Percentiles rank a stretch among this genome's conserved stretches.
Evolutionary conservation across 1,140 invertebrate species (phyloP).

Genomic region (Magallana ariakensis): DNA sequence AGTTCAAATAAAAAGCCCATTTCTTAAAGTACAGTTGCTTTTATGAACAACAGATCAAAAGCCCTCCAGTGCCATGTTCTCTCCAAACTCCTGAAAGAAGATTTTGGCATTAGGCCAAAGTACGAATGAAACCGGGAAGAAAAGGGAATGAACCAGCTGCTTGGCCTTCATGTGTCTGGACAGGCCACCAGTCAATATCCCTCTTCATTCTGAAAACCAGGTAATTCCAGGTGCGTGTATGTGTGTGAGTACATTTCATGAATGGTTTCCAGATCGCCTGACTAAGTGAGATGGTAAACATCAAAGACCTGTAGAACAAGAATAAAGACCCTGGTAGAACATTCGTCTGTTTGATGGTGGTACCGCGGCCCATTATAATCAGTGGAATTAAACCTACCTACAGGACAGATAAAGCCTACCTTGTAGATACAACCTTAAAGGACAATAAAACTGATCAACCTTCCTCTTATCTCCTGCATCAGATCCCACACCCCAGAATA

Average conservation of each 20-base stretch:
- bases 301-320: neutral
- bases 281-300: neutral
- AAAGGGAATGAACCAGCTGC: too few relatives aligned
- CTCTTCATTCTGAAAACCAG: neutral
- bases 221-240: neutral
- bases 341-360: neutral
- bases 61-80: neutral
- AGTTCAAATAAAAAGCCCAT: neutral
- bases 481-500: conserved; percentile 16
- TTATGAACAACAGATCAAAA: neutral
- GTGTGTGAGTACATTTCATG: too few relatives aligned
- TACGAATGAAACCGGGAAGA: neutral
- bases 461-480: neutral
- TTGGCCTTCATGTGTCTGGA: neutral
- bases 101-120: neutral
- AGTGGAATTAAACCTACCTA: neutral
- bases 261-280: neutral
- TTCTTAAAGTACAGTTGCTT: neutral
- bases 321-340: neutral
- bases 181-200: neutral
- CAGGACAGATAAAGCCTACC: neutral
- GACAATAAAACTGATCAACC: conserved; percentile 3
- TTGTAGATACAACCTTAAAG: neutral
- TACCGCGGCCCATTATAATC: neutral
- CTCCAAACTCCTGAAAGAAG: too few relatives aligned